These are phyloP conservation scores for Athripsodes cinereus DNA, from an alignment of 2,888 invertebrate species.

Conservation along the genomic window DNA sequence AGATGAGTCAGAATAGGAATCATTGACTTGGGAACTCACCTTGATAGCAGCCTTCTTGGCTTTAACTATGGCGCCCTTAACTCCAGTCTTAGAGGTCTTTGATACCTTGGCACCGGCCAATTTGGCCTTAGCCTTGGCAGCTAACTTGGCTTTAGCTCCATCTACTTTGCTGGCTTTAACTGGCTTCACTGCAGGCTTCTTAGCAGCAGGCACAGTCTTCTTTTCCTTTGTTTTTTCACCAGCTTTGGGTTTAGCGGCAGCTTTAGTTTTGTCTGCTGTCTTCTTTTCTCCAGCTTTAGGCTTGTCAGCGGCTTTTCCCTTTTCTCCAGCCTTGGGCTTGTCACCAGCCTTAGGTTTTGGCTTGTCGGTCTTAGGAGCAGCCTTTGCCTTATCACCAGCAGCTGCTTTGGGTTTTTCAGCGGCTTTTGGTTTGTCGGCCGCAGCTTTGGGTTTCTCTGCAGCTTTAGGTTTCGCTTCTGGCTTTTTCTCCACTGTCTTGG, in stretches of 20 bases:
- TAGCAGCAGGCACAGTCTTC: slow-evolving; percentile 50
- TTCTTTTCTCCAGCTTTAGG: slow-evolving; percentile 31
- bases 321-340: slow-evolving; percentile 35
- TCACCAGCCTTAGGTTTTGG: slow-evolving; percentile 27
- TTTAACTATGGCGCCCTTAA: slow-evolving; percentile 59
- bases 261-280: slow-evolving; percentile 39
- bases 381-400: slow-evolving; percentile 33
- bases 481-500: slow-evolving; percentile 51
- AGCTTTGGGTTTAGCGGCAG: slow-evolving; percentile 33
- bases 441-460: slow-evolving; percentile 32
- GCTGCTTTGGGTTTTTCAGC: slow-evolving; percentile 32
- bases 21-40: slow-evolving; percentile 43
- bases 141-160: slow-evolving; percentile 40
- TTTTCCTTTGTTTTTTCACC: slow-evolving; percentile 34
- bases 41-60: slow-evolving; percentile 83
- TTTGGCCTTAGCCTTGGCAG: slow-evolving; percentile 49
- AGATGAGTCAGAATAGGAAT: not conserved
- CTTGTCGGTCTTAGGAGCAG: slow-evolving; percentile 33
- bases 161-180: slow-evolving; percentile 32
- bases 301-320: slow-evolving; percentile 34
- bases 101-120: slow-evolving; percentile 48
- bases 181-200: slow-evolving; percentile 43
- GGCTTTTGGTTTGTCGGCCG: slow-evolving; percentile 39
- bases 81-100: slow-evolving; percentile 41
- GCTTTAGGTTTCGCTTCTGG: slow-evolving; percentile 35